Evolutionary conservation across 1,140 invertebrate species (phyloP).

Genomic region (Oscheius sp.): DNA sequence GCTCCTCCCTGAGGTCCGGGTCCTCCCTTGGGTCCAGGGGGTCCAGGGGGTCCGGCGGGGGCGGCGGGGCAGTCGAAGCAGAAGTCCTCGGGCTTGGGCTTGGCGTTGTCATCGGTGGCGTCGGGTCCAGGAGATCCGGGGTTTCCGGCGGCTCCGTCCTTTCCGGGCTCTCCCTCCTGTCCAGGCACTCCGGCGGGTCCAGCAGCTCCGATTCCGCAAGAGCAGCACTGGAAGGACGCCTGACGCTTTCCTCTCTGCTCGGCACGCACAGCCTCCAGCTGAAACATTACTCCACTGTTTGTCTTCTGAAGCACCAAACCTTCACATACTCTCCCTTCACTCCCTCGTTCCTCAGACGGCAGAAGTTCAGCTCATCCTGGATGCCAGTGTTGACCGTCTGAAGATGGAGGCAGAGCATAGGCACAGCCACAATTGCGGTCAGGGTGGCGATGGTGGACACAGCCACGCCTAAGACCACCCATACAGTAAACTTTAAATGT

Average conservation of each 20-base stretch:
- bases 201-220: conserved; percentile 39
- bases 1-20: conserved; percentile 29
- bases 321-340: conserved; percentile 26
- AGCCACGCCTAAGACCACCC: conserved; percentile 37
- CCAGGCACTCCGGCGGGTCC: conserved; percentile 38
- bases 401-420: conserved; percentile 52
- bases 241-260: conserved; percentile 29
- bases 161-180: conserved; percentile 37
- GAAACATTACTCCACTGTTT: neutral
- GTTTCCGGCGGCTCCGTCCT: conserved; percentile 34
- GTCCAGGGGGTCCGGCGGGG: conserved; percentile 24
- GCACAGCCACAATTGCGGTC: conserved; percentile 52
- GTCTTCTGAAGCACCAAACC: neutral
- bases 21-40: conserved; percentile 34
- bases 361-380: conserved; percentile 36
- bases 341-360: conserved; percentile 4
- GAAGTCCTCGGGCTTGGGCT: conserved; percentile 34
- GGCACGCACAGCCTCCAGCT: neutral
- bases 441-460: conserved; percentile 51
- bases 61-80: conserved; percentile 43
- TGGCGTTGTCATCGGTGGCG: conserved; percentile 24
- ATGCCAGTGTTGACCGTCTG: conserved; percentile 30
- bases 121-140: conserved; percentile 36
- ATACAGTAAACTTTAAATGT: neutral
- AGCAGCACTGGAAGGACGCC: conserved; percentile 31